Evolutionary conservation across 2,888 invertebrate genomes (phyloP), one percentile per base, ranked within the genome.

Genomic region (Pristionchus entomophagus): DNA sequence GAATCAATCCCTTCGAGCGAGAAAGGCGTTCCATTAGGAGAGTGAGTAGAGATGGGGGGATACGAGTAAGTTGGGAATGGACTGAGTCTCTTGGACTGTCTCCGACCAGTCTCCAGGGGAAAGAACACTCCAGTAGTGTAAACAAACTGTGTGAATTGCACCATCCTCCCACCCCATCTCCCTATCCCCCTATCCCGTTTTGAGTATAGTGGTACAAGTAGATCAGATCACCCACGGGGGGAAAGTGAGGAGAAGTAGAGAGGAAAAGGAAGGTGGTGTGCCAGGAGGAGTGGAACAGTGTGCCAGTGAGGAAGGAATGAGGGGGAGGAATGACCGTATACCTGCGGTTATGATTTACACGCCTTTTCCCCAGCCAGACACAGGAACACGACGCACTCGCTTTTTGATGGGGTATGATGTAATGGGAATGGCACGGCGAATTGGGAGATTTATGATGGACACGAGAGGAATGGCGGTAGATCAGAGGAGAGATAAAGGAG

Each of bases 61-160:
- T 5, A 26, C n/a, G 32, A 29, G 32, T 32, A 14, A 62, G 62
- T 32, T 62, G 32, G n/a, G 62, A 32, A 62, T 62, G 62, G 62
- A 62, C 29, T 62, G 62, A 26, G 26, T 32, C 62, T 26, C 38
- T n/a, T 22, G 65, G 35, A 17, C 17, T 29, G 17, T 32, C 32
- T 65, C 35, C 65, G 69, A 10, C 69, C 41, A 12, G 69, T 45
- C 8, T n/a, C 41, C 45, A 10, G 38, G n/a, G 69, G 69, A 38
- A 69, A 69, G 69, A 69, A 69, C 69, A 38, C 38, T 38, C 8
- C 12, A 41, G 38, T 69, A n/a, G 32, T 32, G 69, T 38, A 69
- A 69, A 69, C 69, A 69, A 8, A 22, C 29, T 62, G 62, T 41
- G 69, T 69, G 69, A 35, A 69, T 69, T 62, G 62, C 62, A 62